A percentile compares a stretch with the other conserved stretches of the same genome.
Conservation (phyloP, 2,888 invertebrate genomes). For the Phortica magna region DNA sequence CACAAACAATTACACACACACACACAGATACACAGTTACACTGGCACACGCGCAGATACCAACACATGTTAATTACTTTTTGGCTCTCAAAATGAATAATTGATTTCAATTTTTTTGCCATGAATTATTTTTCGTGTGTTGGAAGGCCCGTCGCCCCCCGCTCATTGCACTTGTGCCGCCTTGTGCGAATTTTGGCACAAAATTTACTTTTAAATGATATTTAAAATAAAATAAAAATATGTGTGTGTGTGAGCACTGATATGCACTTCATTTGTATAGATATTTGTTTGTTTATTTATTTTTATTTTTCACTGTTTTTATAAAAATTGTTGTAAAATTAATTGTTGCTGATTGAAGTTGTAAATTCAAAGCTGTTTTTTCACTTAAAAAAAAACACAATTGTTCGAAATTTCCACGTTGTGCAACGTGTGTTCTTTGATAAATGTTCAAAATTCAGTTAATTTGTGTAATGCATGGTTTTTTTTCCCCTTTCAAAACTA, state of each 20-base stretch:
- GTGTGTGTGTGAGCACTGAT: slow-evolving; percentile 1
- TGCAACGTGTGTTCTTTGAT: slow-evolving; percentile 42
- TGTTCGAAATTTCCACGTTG: slow-evolving; percentile 34
- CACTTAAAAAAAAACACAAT: slow-evolving; percentile 10
- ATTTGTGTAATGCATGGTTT: slow-evolving; percentile 20
- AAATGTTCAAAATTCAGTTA: slow-evolving; percentile 51
- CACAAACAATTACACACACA: neutral
- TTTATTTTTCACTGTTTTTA: slow-evolving; percentile 43
- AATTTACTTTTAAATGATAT: slow-evolving; percentile 53
- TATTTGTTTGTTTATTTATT: slow-evolving; percentile 57
- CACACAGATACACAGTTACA: slow-evolving; percentile 50
- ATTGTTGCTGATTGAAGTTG: slow-evolving; percentile 60
- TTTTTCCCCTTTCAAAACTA: slow-evolving; percentile 13
- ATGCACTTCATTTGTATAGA: slow-evolving; percentile 21
- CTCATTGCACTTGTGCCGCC: neutral
- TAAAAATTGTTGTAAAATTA: slow-evolving; percentile 53
- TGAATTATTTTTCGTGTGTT: slow-evolving; percentile 32
- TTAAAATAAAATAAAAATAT: slow-evolving; percentile 46
- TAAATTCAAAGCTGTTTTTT: slow-evolving; percentile 29
- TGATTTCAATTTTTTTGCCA: slow-evolving; percentile 54
- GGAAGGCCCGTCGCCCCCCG: neutral
- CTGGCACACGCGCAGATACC: slow-evolving; percentile 42
- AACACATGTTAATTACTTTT: slow-evolving; percentile 63
- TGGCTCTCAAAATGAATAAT: slow-evolving; percentile 63
- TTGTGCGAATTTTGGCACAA: neutral